Evolutionary conservation across 2,888 invertebrate species (phyloP), one percentile per base, ranked within the genome.

Genomic region (Lomographa bimaculata): DNA sequence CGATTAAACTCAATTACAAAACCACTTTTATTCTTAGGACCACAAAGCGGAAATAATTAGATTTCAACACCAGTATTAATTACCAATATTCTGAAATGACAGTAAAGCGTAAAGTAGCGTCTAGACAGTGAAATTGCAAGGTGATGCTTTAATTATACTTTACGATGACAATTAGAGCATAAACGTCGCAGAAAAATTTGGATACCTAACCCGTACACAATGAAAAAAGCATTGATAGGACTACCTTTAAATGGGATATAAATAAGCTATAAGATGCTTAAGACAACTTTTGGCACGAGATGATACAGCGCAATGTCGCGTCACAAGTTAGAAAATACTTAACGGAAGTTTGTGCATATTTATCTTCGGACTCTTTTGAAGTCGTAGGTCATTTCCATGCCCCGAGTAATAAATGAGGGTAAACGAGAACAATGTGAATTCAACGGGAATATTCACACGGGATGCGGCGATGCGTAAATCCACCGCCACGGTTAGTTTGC

Each of bases 391-490:
- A 43, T 40, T 47, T 45, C 28, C n/a, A 60, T 52, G 50, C 59
- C 64, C 61, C 52, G 61, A 64, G 64, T 61, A 64, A 68, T 59
- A 71, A 70, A 77, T 63, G 69, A 71, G 77, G 71, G 73, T 67
- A 68, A 69, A 69, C 63, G 62, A 72, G 67, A 79, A 82, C 81
- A 84, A 83, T 79, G 74, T 68, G 56, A 59, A 68, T 59, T 62
- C 56, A 66, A 65, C 65, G 64, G 70, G 71, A 74, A 71, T 79
- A 64, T 83, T 87, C 87, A 74, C 87, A 89, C 87, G 84, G 58
- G 49, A 66, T 54, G 71, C 78, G 71, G 51, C 84, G 79, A 74
- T 74, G 84, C 87, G 78, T 80, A 62, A 78, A 81, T 65, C 52
- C 59, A 61, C 51, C 67, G 75, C 75, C 71, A 82, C 78, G 85